Evolutionary conservation across 2,888 invertebrate species (phyloP), one percentile per base, ranked within the genome.

Genomic region (Dasypogon diadema): DNA sequence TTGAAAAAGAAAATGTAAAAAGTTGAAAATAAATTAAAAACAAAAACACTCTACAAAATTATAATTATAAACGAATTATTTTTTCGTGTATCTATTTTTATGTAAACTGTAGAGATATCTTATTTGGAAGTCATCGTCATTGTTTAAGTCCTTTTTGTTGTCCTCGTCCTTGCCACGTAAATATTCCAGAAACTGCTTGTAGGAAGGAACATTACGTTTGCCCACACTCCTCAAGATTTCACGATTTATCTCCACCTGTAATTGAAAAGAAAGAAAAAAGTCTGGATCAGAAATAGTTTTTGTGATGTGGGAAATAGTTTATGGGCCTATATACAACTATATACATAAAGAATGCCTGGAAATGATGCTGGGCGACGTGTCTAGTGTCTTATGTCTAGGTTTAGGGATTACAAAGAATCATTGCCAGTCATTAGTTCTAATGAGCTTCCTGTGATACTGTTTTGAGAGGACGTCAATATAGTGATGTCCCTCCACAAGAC

Each of bases 221-320:
- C 94, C 94, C 79, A 95, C 91, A 79, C 90, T 91, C 83, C 92
- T 91, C 81, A 94, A 87, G 83, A 93, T 89, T 79, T 91, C 90
- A 76, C 93, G 88, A 87, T 94, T 94, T 80, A 91, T 90, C 81
- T 90, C 90, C 76, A 90, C 90, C 87, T 90, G 87, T 42, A 70
- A 79, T 74, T 68, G 26, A 18, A 56, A 74, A 79, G 70, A 77
- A 75, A 76, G 58, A 12, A 73, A 54, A 70, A 37, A 48, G 60
- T 30, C 30, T 30, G 30, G 3, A n/a, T n/a, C 3, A 30, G 30
- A 30, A 30, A 30, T 8, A 5, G 30, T 30, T 30, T 30, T 30
- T 30, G 30, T 30, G 30, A 3, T 30, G 8, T 30, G 8, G 4
- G 8, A 30, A 5, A 30, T 30, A 30, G 30, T 30, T 30, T 3